phyloP scores from a whole-genome alignment of 2,888 invertebrate species.

The Empis stercorea region DNA sequence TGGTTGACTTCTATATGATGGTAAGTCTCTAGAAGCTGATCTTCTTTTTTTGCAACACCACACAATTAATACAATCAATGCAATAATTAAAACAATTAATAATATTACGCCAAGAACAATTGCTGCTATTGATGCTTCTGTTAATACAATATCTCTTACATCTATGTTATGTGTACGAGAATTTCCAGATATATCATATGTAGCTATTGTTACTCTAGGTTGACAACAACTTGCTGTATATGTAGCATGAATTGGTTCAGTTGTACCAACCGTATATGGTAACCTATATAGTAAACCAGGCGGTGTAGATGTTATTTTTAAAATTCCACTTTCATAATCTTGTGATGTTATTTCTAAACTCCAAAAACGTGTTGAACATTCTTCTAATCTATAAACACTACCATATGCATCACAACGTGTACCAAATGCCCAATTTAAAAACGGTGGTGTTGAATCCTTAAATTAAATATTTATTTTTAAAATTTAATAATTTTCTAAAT shows the following conservation, averaged over 20 bases:
- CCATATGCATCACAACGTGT: constrained; percentile 42
- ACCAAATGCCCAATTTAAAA: constrained; percentile 48
- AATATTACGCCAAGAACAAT: constrained; percentile 55
- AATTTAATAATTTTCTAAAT: not conserved
- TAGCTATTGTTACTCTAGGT: constrained; percentile 51
- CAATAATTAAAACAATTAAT: constrained; percentile 45
- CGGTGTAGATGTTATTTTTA: constrained; percentile 46
- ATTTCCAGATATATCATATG: constrained; percentile 56
- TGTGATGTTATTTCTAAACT: constrained; percentile 52
- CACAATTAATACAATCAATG: constrained; percentile 43
- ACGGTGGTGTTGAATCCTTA: constrained; percentile 45
- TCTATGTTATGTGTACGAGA: constrained; percentile 49
- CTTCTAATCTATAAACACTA: constrained; percentile 31
- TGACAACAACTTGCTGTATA: constrained; percentile 64
- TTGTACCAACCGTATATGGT: constrained; percentile 54
- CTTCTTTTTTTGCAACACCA: constrained; percentile 47
- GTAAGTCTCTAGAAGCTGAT: constrained; percentile 43
- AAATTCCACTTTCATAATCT: constrained; percentile 51
- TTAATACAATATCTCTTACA: constrained; percentile 36
- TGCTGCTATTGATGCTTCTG: constrained; percentile 48
- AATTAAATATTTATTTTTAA: not conserved
- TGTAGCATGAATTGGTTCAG: constrained; percentile 48
- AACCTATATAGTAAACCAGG: constrained; percentile 47
- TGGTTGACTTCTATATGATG: constrained; percentile 33
- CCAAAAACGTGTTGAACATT: constrained; percentile 56